Evolutionary conservation across 35 echinoderm and acorn worm species (phyloP).

Genomic region (Ptychodera flava): DNA sequence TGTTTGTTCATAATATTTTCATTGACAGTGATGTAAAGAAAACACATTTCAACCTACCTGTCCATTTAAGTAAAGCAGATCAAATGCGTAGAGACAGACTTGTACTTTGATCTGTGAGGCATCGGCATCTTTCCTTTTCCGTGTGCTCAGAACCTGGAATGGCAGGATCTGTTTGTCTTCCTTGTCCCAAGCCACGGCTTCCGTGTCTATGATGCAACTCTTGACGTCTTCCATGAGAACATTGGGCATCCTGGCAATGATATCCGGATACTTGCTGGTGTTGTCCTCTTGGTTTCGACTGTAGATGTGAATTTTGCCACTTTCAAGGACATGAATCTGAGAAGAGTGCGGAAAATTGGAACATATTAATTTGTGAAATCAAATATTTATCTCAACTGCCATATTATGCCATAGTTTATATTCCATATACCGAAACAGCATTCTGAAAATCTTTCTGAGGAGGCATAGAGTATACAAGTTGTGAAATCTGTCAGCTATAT

Average conservation of each 20-base stretch:
- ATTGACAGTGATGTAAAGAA: too few species aligned
- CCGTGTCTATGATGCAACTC: conserved; percentile 77
- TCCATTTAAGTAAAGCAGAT: conserved; percentile 93
- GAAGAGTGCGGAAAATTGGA: conserved; percentile 15
- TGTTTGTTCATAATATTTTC: too few species aligned
- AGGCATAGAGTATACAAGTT: too few species aligned
- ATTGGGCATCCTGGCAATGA: conserved; percentile 64
- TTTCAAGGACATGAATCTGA: conserved; percentile 89
- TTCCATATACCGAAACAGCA: too few species aligned
- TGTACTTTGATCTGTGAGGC: conserved; percentile 88
- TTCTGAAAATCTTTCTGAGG: too few species aligned
- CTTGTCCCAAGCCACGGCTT: conserved; percentile 86
- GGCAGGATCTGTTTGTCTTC: conserved; percentile 94
- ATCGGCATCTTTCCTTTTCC: conserved; percentile 92
- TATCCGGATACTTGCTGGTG: conserved; percentile 93
- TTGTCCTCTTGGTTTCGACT: conserved; percentile 95
- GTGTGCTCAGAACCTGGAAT: conserved; percentile 94
- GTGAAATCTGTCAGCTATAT: too few species aligned
- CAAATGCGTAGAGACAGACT: conserved; percentile 96
- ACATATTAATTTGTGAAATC: too few species aligned
- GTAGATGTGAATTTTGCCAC: conserved; percentile 82
- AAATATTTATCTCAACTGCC: too few species aligned
- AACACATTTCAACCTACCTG: conserved; percentile 87
- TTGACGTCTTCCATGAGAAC: conserved; percentile 32
- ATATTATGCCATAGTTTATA: too few species aligned